phyloP scores from a whole-genome alignment of 2,797 vertebrate species.

The Muscicapa striata region DNA sequence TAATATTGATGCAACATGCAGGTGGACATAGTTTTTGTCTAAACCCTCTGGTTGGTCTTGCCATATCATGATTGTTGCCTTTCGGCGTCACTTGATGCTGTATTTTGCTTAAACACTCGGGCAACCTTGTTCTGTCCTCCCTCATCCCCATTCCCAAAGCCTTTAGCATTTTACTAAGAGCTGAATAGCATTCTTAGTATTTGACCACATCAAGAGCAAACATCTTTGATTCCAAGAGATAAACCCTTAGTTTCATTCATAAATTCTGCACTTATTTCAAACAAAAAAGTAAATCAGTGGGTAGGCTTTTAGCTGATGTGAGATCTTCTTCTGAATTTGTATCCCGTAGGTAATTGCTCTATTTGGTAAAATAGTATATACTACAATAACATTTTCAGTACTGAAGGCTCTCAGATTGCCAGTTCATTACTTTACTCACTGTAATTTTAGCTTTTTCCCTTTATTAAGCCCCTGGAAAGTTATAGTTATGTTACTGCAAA shows the following conservation, averaged over 20 bases:
- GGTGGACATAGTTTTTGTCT: neutral
- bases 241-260: neutral
- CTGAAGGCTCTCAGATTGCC: neutral
- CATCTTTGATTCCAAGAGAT: neutral
- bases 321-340: neutral
- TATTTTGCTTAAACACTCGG: neutral
- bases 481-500: neutral
- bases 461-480: neutral
- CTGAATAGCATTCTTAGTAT: neutral
- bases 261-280: neutral
- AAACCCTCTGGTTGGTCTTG: neutral
- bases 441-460: neutral
- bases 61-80: neutral
- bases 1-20: neutral
- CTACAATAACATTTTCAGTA: neutral
- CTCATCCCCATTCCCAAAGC: neutral
- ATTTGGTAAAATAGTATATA: neutral
- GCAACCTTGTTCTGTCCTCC: neutral
- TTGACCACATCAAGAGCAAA: neutral
- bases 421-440: neutral
- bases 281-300: neutral
- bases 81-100: neutral
- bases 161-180: neutral
- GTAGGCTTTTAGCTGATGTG: neutral
- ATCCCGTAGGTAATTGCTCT: neutral